These are phyloP conservation scores for Adelognathus sp. DNA, from an alignment of 2,888 invertebrate species.

Conservation along the genomic window DNA sequence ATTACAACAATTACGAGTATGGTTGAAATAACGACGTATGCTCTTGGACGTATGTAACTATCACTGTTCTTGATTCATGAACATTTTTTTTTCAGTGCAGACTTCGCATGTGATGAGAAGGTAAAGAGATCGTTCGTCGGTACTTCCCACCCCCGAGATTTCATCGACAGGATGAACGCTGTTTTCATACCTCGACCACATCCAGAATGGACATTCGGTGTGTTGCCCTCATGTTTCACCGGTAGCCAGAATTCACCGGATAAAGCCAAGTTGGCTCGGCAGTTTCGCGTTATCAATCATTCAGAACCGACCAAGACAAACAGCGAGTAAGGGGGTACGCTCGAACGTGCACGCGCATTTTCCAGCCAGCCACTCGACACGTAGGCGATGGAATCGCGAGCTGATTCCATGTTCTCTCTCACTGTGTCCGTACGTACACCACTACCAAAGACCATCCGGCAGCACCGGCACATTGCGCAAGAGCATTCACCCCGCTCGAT, in stretches of 20 bases:
- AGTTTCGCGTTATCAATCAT: slow-evolving; percentile 43
- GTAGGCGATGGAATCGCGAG: slow-evolving; percentile 14
- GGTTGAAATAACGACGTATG: too few species aligned
- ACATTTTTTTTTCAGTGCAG: too few species aligned
- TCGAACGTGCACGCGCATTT: background rate
- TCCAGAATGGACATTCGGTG: background rate
- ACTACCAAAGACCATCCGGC: slow-evolving; percentile 55
- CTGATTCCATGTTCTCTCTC: slow-evolving; percentile 15
- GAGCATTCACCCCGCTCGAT: slow-evolving; percentile 80
- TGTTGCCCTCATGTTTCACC: background rate
- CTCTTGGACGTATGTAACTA: too few species aligned
- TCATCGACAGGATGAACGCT: background rate
- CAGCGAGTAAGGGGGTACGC: slow-evolving; percentile 24
- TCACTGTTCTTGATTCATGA: too few species aligned
- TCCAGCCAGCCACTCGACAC: slow-evolving; percentile 13
- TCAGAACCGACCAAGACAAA: slow-evolving; percentile 41
- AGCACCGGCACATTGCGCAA: slow-evolving; percentile 77
- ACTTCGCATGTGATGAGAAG: too few species aligned
- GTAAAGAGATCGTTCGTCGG: too few species aligned
- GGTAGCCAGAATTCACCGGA: background rate
- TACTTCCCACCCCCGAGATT: background rate
- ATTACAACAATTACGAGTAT: too few species aligned
- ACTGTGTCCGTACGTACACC: slow-evolving; percentile 56
- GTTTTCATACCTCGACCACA: background rate
- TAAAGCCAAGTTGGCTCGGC: slow-evolving; percentile 1